Conservation (phyloP, 2,113 vertebrate genomes). For the Stegastes partitus region DNA sequence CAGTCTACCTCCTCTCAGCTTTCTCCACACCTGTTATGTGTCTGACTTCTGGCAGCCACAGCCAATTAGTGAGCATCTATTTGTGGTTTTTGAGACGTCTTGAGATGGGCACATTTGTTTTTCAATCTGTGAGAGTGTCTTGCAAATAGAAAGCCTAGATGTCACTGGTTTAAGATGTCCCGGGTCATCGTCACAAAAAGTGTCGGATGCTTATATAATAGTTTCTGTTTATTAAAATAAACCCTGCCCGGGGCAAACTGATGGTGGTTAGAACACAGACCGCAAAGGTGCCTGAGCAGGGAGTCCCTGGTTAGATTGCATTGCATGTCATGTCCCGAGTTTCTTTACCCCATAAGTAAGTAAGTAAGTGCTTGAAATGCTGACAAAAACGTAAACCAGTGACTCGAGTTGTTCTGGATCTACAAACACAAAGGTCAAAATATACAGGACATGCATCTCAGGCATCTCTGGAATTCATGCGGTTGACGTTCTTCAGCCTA, state of each 20-base stretch:
- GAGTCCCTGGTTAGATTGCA: too few species aligned
- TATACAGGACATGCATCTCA: not conserved
- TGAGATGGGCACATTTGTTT: not conserved
- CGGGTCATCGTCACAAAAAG: too few species aligned
- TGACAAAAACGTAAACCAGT: not conserved
- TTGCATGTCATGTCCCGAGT: too few species aligned
- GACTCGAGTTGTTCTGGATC: slow-evolving; percentile 1
- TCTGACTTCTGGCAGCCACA: slow-evolving; percentile 35
- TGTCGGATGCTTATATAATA: not conserved
- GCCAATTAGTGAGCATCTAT: slow-evolving; percentile 25
- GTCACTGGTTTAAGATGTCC: not conserved
- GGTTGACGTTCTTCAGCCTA: not conserved
- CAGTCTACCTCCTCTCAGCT: slow-evolving; percentile 24
- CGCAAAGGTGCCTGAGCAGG: too few species aligned
- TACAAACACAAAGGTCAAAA: not conserved
- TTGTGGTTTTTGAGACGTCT: slow-evolving; percentile 18
- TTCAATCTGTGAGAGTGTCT: not conserved
- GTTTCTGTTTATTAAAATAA: not conserved
- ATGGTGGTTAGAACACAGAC: too few species aligned
- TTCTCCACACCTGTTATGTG: slow-evolving; percentile 29
- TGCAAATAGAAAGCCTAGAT: slow-evolving; percentile 6
- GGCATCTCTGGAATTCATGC: not conserved
- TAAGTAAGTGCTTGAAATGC: too few species aligned
- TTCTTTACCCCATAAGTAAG: too few species aligned
- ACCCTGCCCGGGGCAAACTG: not conserved